Percentiles rank a stretch among this genome's conserved stretches.
Evolutionary conservation across 2,797 vertebrate genomes (phyloP).

Genomic region (Acanthurus tractus): DNA sequence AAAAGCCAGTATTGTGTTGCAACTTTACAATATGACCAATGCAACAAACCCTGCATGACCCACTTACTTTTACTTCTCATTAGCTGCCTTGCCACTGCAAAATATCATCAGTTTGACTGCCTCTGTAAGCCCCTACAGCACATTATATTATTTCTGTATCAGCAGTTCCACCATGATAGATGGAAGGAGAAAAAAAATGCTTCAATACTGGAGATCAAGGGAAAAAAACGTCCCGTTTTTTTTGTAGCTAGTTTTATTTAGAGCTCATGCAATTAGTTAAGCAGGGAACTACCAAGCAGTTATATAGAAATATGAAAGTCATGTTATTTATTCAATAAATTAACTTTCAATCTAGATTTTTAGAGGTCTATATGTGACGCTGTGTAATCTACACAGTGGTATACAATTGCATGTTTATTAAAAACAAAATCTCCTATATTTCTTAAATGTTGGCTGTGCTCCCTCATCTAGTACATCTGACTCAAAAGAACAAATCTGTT

Average conservation of each 20-base stretch:
- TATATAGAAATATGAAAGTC: background rate
- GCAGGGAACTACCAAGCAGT: slow-evolving; percentile 4
- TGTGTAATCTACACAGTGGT: too few relatives aligned
- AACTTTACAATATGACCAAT: background rate
- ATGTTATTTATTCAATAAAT: background rate
- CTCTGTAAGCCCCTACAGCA: background rate
- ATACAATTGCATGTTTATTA: background rate
- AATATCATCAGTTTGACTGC: slow-evolving; percentile 3
- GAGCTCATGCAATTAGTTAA: background rate
- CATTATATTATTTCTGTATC: background rate
- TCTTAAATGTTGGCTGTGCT: background rate
- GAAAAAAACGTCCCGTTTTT: slow-evolving; percentile 10
- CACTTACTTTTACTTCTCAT: too few relatives aligned
- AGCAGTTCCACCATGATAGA: background rate
- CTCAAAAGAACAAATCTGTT: background rate
- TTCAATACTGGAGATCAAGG: background rate
- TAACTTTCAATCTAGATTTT: background rate
- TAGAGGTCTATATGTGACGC: background rate
- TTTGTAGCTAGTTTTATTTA: background rate
- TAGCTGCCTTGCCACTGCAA: background rate
- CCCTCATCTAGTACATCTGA: background rate
- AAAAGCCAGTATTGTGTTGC: background rate
- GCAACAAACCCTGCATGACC: background rate
- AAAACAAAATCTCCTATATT: background rate
- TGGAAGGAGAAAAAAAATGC: background rate